Evolutionary conservation across 1,140 invertebrate genomes (phyloP), one percentile per base, ranked within the genome.

Genomic region (Bombyx mandarina): DNA sequence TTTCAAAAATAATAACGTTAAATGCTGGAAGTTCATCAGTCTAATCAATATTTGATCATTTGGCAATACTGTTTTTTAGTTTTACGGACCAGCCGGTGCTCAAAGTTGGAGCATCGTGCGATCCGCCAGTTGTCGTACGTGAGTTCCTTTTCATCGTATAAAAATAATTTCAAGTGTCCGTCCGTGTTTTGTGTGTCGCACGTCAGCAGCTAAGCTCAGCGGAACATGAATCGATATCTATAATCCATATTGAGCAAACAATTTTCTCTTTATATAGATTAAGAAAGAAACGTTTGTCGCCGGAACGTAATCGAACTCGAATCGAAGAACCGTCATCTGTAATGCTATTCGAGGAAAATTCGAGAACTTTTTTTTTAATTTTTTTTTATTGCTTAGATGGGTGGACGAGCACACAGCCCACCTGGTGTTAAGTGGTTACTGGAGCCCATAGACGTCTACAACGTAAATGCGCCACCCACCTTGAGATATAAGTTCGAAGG

Each of bases 1-100:
- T 7, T 54, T 49, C 12, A 7, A 49, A 49, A 49, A 49, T 49
- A 18, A 18, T 49, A 49, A n/a, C 48, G 48, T 49, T 49, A 18
- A n/a, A 49, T 22, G n/a, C 22, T 12, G 48, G 56, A 69, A 42
- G 10, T 45, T 35, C 68, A 75, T 86, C 83, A 86, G 83, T 86
- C 83, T 86, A 84, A 82, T 76, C 69, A 76, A 66, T 75, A 75
- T 82, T 73, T 82, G 78, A 82, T 86, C 75, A 86, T 86, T 86
- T 86, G 83, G 83, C 83, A 86, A 86, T 85, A 83, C 71, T 81
- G 77, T 82, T 83, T 58, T 66, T 66, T 63, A 63, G 67, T 58
- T 61, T 58, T 57, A 58, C 56, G 48, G 52, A 60, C 61, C 59
- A 52, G 57, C 63, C 61, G 45, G 54, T 8, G 68, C 65, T 67